A percentile compares a stretch with the other conserved stretches of the same genome.
phyloP scores from a whole-genome alignment of 2,888 invertebrate genomes.

The Drosophila neotestacea region DNA sequence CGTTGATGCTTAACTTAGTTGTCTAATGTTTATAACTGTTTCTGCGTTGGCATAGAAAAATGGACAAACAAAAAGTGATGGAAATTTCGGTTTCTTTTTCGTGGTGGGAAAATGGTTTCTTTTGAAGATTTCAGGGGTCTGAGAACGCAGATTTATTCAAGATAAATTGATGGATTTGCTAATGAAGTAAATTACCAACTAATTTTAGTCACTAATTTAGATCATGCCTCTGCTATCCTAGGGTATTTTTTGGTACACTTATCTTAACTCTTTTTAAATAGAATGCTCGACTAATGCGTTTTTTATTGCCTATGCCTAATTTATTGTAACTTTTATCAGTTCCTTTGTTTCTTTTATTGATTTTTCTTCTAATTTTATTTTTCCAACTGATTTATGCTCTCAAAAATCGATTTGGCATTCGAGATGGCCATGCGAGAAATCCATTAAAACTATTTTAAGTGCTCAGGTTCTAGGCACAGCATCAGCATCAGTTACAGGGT shows the following conservation, averaged over 20 bases:
- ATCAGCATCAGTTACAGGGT: conserved; percentile 10
- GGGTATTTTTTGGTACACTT: conserved; percentile 13
- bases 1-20: conserved; percentile 10
- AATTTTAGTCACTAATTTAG: conserved; percentile 32
- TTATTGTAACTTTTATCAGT: conserved; percentile 64
- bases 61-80: conserved; percentile 31
- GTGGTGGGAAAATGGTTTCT: conserved; percentile 70
- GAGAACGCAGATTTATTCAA: conserved; percentile 33
- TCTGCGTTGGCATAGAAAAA: conserved; percentile 19
- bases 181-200: conserved; percentile 58
- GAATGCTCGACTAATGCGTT: conserved; percentile 40
- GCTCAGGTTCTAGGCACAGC: conserved; percentile 31
- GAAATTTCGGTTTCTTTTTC: conserved; percentile 47
- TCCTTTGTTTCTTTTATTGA: conserved; percentile 45
- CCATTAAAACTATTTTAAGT: conserved; percentile 54
- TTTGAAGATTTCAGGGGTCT: conserved; percentile 46
- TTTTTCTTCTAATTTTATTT: conserved; percentile 25
- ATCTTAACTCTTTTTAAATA: conserved; percentile 8
- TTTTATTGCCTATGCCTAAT: conserved; percentile 58
- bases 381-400: conserved; percentile 58
- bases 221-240: background rate
- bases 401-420: conserved; percentile 66
- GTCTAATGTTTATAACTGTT: conserved; percentile 25
- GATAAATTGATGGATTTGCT: conserved; percentile 55
- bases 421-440: conserved; percentile 27